These are phyloP conservation scores for Chiloscyllium punctatum DNA, from an alignment of 2,797 vertebrate species.

Conservation along the genomic window DNA sequence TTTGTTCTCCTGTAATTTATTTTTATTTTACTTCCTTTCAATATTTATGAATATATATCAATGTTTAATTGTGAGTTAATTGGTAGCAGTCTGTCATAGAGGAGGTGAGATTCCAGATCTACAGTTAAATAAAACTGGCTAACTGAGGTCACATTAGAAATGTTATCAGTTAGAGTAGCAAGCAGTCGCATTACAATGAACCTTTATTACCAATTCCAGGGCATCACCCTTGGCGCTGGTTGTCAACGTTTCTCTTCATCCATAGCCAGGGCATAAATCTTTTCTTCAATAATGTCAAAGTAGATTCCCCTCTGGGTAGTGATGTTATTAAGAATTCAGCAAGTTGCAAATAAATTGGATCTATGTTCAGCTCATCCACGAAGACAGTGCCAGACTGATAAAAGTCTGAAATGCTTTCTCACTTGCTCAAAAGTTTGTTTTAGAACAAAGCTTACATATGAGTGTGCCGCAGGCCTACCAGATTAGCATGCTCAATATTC, in stretches of 20 bases:
- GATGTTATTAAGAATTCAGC: neutral
- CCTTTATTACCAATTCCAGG: constrained; percentile 1
- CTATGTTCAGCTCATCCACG: neutral
- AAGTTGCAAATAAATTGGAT: neutral
- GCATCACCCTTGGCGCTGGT: neutral
- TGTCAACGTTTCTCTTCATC: constrained; percentile 1
- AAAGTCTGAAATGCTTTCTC: neutral
- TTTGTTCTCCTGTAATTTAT: neutral
- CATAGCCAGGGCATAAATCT: neutral
- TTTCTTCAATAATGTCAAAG: constrained; percentile 15
- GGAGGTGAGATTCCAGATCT: neutral
- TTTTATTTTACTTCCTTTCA: neutral
- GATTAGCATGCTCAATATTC: no score
- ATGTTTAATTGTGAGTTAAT: neutral
- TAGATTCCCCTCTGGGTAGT: neutral
- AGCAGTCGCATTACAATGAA: neutral
- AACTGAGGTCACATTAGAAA: neutral
- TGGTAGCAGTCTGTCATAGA: neutral
- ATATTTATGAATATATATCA: neutral
- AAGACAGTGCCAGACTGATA: neutral
- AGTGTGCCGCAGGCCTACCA: neutral
- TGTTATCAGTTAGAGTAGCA: neutral
- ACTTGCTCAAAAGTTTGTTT: neutral
- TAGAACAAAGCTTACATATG: neutral
- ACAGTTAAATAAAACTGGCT: neutral